Base-by-base conservation (phyloP, 2,113 vertebrate species). In the Campylomormyrus numenius region DNA sequence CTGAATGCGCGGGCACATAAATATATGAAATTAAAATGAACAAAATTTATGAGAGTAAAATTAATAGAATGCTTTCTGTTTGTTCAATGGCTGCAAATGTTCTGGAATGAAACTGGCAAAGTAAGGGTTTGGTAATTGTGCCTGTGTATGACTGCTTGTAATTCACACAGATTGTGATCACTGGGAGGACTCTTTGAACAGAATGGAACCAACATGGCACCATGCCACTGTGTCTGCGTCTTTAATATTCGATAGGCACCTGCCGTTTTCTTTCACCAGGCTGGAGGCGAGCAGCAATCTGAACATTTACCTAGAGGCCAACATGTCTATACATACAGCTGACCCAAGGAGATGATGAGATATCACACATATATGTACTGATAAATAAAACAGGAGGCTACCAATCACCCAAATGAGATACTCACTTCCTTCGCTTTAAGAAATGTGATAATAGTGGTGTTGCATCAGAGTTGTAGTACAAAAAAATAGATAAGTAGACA, bases 141-240 rank as follows among this genome's bases (percentile, higher is more conserved):
- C 58, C 27, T 77, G 80, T 74, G 58, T 83, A 39, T 39, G 42
- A 74, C 48, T 85, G 42, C 42, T 87, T 52, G 74, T 50, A 88
- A 90, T 70, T 87, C 89, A 88, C 62, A 53, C 80, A 24, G 89
- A 87, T 90, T 80, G 11, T 62, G 49, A 89, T 90, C 89, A 74
- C 80, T 42, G 80, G 4, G 46, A 15, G 35, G 66, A 88, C 24
- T 50, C 46, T 91, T 53, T 89, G 90, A 46, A 87, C 85, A 90
- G 49, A 56, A 84, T 35, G 87, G 45, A 58, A 70, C 90, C 31
- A 49, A 87, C 85, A 48, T 52, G 46, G 27, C 48, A 2, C 27
- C 1, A 11, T 27, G 48, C n/a, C 48, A n/a, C 21, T 24, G 80
- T 85, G 42, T 15, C 31, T 31, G 31, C 31, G 31, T 31, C 31